Conservation (phyloP, 2,113 vertebrate genomes). For the Ivindomyrus marchei region DNA sequence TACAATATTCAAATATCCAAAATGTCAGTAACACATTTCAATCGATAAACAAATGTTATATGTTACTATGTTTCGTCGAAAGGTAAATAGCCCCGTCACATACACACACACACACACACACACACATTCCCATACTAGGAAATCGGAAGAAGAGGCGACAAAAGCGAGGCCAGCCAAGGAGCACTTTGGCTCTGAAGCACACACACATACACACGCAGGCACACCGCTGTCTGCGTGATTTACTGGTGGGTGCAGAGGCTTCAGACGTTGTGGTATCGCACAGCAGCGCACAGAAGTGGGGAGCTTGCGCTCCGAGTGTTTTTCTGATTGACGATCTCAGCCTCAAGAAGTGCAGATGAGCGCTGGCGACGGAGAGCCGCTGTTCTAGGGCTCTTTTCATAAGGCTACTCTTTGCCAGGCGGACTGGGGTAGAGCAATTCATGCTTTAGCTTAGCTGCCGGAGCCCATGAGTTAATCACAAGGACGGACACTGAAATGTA, state of each 20-base stretch:
- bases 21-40: not conserved
- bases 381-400: not conserved
- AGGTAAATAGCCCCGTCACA: not conserved
- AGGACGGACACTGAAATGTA: not conserved
- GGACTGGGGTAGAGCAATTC: constrained; percentile 11
- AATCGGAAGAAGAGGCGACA: not conserved
- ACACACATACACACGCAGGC: not conserved
- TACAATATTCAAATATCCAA: not conserved
- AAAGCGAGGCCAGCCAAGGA: not conserved
- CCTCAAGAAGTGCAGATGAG: not conserved
- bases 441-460: constrained; percentile 13
- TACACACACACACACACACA: not conserved
- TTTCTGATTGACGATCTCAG: not conserved
- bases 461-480: constrained; percentile 11
- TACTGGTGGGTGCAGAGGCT: not conserved
- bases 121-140: not conserved
- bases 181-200: not conserved
- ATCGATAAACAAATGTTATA: not conserved
- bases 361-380: not conserved
- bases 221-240: not conserved
- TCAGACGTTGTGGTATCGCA: not conserved
- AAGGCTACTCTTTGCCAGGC: constrained; percentile 2
- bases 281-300: not conserved
- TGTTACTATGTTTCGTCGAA: not conserved
- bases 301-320: not conserved